These are phyloP conservation scores for Zoanthus sansibaricus DNA, from an alignment of 92 coral and sea anemone genomes.

Conservation along the genomic window DNA sequence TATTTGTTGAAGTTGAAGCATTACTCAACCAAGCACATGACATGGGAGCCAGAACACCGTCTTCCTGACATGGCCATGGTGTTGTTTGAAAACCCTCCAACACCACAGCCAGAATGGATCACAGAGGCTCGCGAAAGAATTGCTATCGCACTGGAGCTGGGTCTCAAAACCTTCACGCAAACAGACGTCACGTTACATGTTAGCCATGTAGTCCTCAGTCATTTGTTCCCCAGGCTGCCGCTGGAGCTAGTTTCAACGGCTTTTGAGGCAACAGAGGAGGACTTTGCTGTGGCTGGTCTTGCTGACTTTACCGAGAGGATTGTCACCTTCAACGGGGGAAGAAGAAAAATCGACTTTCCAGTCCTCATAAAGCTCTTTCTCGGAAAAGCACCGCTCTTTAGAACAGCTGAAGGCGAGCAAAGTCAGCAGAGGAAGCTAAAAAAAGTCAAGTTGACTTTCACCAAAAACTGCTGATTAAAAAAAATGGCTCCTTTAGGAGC, in stretches of 20 bases:
- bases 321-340: background rate
- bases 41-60: slow-evolving; percentile 35
- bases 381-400: background rate
- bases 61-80: too few relatives aligned
- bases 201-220: background rate
- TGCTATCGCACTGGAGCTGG: background rate
- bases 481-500: background rate
- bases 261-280: background rate
- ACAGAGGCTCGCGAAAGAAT: background rate
- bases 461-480: background rate
- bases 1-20: slow-evolving; percentile 17
- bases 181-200: background rate
- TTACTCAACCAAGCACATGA: background rate
- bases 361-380: too few relatives aligned
- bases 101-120: too few relatives aligned
- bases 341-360: slow-evolving; percentile 12
- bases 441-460: background rate
- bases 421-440: background rate
- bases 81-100: too few relatives aligned
- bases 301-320: background rate
- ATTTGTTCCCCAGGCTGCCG: background rate
- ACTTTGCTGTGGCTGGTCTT: slow-evolving; percentile 9
- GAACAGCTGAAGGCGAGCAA: background rate
- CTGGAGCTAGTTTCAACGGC: background rate
- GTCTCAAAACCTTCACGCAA: background rate